Conservation (phyloP, 2,888 invertebrate species). For the Eristalis pertinax region DNA sequence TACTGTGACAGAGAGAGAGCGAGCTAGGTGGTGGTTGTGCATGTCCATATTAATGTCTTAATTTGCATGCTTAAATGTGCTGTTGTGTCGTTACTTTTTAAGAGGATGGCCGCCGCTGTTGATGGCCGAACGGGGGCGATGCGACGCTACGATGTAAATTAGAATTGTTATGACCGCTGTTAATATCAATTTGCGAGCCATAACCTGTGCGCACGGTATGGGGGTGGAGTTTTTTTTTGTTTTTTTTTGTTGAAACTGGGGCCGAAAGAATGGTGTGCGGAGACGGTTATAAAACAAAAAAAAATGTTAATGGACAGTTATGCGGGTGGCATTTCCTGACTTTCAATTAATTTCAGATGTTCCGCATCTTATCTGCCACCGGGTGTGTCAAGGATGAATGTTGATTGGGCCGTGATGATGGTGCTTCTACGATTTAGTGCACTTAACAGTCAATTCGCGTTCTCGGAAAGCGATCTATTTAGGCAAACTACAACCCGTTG, state of each 20-base stretch:
- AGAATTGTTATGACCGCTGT: conserved; percentile 40
- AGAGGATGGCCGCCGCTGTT: conserved; percentile 14
- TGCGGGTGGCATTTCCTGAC: conserved; percentile 6
- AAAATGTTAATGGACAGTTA: conserved; percentile 20
- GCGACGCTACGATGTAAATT: conserved; percentile 33
- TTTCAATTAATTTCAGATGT: conserved; percentile 15
- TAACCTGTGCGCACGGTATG: conserved; percentile 15
- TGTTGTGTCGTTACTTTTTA: conserved; percentile 35
- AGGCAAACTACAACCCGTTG: neutral
- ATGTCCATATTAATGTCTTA: conserved; percentile 66
- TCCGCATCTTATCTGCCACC: neutral
- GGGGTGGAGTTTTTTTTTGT: too few relatives aligned
- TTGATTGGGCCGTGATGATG: neutral
- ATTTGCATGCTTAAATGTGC: conserved; percentile 65
- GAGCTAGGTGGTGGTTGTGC: neutral
- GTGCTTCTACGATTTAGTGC: neutral
- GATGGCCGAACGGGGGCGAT: conserved; percentile 24
- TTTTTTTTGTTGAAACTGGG: neutral
- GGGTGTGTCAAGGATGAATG: conserved; percentile 1
- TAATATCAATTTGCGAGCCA: conserved; percentile 61
- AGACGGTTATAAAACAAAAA: neutral
- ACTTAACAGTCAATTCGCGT: neutral
- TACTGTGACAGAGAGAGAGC: too few relatives aligned
- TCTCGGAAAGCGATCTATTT: neutral
- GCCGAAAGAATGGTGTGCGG: too few relatives aligned